A percentile compares a stretch with the other conserved stretches of the same genome.
Conservation (phyloP, 2,797 vertebrate species). For the Sternarchorhynchus goeldii region DNA sequence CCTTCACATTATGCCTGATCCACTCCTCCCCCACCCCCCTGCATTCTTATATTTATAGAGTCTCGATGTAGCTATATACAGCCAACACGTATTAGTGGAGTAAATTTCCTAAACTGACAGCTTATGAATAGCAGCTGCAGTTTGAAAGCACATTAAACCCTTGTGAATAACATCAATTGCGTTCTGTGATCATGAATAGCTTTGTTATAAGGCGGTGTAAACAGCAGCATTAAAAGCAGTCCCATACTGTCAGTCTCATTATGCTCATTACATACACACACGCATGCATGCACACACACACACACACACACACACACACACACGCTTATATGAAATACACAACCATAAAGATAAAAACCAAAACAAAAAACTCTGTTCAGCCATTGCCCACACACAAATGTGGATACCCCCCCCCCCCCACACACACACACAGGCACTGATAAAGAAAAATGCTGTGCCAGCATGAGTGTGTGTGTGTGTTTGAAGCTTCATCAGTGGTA, state of each 20-base stretch:
- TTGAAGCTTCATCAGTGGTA: constrained; percentile 96
- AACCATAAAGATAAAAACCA: constrained; percentile 34
- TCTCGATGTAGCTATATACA: constrained; percentile 69
- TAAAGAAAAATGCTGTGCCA: constrained; percentile 88
- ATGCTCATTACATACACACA: constrained; percentile 58
- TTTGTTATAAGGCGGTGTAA: constrained; percentile 65
- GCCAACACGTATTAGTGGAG: constrained; percentile 67
- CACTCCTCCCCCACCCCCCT: neutral
- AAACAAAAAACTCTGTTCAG: constrained; percentile 1
- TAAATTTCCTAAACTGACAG: constrained; percentile 76
- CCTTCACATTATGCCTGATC: constrained; percentile 35
- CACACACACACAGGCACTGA: constrained; percentile 69
- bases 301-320: constrained; percentile 19
- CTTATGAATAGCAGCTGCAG: constrained; percentile 75
- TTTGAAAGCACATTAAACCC: constrained; percentile 69
- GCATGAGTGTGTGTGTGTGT: constrained; percentile 83
- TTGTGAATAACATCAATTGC: constrained; percentile 69
- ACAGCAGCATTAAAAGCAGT: constrained; percentile 60
- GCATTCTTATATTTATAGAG: constrained; percentile 68
- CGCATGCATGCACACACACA: constrained; percentile 6
- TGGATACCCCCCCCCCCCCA: too few species aligned
- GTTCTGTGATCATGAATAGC: constrained; percentile 67
- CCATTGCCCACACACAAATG: constrained; percentile 9
- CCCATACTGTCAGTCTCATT: constrained; percentile 57
- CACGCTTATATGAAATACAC: constrained; percentile 10